Base-by-base conservation (phyloP, 2,888 invertebrate genomes). In the Andrena bicolor region DNA sequence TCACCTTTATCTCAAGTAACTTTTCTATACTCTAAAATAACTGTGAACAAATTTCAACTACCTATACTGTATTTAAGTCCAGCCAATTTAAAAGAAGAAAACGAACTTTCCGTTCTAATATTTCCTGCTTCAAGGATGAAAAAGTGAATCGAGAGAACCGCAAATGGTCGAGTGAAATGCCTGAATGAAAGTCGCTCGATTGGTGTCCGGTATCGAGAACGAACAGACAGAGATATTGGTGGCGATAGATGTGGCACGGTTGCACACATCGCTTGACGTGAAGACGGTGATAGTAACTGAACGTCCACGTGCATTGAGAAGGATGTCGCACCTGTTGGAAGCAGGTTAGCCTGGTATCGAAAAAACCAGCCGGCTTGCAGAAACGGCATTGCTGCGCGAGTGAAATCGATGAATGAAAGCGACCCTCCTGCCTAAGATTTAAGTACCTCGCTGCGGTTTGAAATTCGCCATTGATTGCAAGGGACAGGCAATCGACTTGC, bases 381-480 rank as follows among this genome's bases (percentile, higher is more conserved):
- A 66, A 68, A 80, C 76, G 48, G 53, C 70, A 70, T 75, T 70
- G 20, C 78, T 73, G 64, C 23, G 53, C 51, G 63, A 85, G 89
- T 82, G 88, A 90, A 89, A 88, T 88, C 88, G 76, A 85, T 82
- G 82, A 90, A 89, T 85, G 85, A 88, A 85, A 88, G 63, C 73
- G 75, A 61, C 71, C 53, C 68, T 49, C 5, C 60, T 48, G 16
- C 49, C 56, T 65, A 28, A 65, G 65, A 56, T 64, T 66, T 72
- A 41, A 41, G 41, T 41, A 56, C 41, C 26, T 4, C 1, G 4
- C 13, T 23, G 23, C 26, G 20, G 30, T n/a, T 41, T 35, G 58
- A 63, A 53, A 58, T 23, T 49, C 58, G 32, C 10, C 6, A 8
- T n/a, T 65, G 58, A 48, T 7, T 20, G 56, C 10, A n/a, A 58